Conservation (phyloP, 2,797 vertebrate genomes). For the Schizothorax lantsangensis region DNA sequence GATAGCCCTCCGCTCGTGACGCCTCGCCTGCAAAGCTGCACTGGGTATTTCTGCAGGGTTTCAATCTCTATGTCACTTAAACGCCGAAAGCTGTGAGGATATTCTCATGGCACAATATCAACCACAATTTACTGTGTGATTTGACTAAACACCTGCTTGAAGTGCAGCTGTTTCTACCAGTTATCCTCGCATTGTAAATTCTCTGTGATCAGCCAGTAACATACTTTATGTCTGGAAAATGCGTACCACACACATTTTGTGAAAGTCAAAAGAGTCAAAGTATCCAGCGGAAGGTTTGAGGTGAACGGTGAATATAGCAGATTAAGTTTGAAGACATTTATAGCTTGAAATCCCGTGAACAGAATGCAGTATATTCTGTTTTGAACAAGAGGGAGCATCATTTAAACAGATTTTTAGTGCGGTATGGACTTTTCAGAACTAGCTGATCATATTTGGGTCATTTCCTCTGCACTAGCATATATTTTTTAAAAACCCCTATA, state of each 20-base stretch:
- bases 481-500: conserved; percentile 28
- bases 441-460: conserved; percentile 39
- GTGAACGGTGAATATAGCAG: not conserved
- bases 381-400: not conserved
- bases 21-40: conserved; percentile 37
- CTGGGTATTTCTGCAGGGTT: not conserved
- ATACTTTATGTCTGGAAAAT: conserved; percentile 33
- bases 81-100: not conserved
- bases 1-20: conserved; percentile 53
- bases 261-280: conserved; percentile 18
- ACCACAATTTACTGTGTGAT: conserved; percentile 8
- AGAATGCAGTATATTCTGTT: not conserved
- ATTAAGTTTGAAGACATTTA: not conserved
- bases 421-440: not conserved
- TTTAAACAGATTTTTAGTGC: not conserved
- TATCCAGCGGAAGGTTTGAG: not conserved
- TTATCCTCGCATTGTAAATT: conserved; percentile 28
- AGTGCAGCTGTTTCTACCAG: conserved; percentile 38
- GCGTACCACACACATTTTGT: conserved; percentile 41
- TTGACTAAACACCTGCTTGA: conserved; percentile 43
- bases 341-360: not conserved
- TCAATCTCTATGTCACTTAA: conserved; percentile 18
- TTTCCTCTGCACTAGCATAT: not conserved
- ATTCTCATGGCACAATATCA: conserved; percentile 38
- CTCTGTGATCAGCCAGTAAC: conserved; percentile 18